These are phyloP conservation scores for Oostethus manadensis DNA, from an alignment of 2,113 vertebrate species.

Conservation along the genomic window DNA sequence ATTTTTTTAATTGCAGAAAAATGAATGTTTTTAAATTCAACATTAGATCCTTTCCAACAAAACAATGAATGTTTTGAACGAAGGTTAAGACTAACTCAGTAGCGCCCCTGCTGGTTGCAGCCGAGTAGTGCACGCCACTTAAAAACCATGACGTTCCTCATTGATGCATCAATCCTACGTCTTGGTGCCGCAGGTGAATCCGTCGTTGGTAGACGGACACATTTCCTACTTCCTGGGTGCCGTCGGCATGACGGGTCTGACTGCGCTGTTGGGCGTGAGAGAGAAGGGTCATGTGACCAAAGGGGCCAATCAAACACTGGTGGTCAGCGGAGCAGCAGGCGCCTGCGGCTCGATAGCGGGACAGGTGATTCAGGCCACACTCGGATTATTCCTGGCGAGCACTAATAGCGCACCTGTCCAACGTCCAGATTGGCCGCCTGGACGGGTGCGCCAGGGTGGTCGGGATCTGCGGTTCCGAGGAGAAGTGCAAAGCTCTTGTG, in stretches of 20 bases:
- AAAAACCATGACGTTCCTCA: neutral
- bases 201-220: conserved; percentile 77
- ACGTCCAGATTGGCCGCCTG: conserved; percentile 78
- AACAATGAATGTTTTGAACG: too few species aligned
- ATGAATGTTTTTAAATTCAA: too few species aligned
- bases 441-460: conserved; percentile 87
- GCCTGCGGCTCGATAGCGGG: conserved; percentile 91
- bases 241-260: conserved; percentile 86
- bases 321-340: conserved; percentile 91
- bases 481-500: conserved; percentile 82
- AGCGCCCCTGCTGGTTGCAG: too few species aligned
- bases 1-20: too few species aligned
- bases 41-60: too few species aligned
- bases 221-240: conserved; percentile 87
- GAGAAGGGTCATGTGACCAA: conserved; percentile 84
- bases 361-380: conserved; percentile 72
- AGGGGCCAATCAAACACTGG: conserved; percentile 86
- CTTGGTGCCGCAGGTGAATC: conserved; percentile 72
- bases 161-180: neutral
- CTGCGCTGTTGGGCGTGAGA: conserved; percentile 81
- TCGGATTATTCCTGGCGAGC: too few species aligned
- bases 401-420: too few species aligned
- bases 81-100: too few species aligned
- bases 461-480: conserved; percentile 87
- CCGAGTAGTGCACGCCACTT: too few species aligned